These are phyloP conservation scores for Temnothorax unifasciatus DNA, from an alignment of 2,888 invertebrate species.

Conservation along the genomic window DNA sequence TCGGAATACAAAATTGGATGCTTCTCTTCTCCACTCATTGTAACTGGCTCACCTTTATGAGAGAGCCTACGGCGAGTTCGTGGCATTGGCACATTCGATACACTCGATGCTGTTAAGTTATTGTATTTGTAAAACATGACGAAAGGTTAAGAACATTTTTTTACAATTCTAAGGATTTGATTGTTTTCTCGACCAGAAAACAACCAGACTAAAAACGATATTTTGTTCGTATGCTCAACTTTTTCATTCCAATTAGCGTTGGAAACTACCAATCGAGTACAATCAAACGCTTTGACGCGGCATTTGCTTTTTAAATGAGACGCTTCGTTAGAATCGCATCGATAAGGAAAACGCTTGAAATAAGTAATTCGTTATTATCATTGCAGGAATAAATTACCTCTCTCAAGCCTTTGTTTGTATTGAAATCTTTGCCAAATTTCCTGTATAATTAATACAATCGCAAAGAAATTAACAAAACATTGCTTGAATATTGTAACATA, in stretches of 20 bases:
- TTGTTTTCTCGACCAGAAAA: conserved; percentile 1
- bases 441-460: background rate
- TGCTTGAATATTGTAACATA: background rate
- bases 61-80: conserved; percentile 7
- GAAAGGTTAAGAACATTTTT: conserved; percentile 12
- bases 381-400: background rate
- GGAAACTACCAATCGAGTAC: conserved; percentile 33
- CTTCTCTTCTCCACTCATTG: background rate
- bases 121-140: background rate
- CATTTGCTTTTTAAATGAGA: conserved; percentile 51
- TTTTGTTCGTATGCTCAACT: background rate
- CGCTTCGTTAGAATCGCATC: conserved; percentile 49
- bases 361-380: conserved; percentile 26
- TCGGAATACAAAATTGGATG: conserved; percentile 29
- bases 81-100: conserved; percentile 38
- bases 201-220: background rate
- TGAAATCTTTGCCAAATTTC: conserved; percentile 1
- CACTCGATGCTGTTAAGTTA: conserved; percentile 12
- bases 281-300: conserved; percentile 33
- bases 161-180: background rate
- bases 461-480: background rate
- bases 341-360: conserved; percentile 50
- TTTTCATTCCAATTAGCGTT: conserved; percentile 38
- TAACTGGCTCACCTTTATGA: background rate
- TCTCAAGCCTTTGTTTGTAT: background rate